Conservation (phyloP, 2,113 vertebrate genomes). For the Cololabis saira region DNA sequence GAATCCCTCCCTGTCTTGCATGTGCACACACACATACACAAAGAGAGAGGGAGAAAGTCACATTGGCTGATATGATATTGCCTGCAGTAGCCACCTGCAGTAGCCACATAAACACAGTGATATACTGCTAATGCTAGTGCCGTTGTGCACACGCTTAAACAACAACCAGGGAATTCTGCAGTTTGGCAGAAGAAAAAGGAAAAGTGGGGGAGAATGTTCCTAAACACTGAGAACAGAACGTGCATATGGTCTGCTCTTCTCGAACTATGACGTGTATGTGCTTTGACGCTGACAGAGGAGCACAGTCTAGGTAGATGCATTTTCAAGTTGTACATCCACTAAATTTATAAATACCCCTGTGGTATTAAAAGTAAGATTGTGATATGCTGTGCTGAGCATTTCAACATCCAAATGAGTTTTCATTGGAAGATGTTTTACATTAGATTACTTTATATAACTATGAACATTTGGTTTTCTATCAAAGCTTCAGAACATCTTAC, state of each 20-base stretch:
- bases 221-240: constrained; percentile 30
- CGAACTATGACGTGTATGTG: constrained; percentile 16
- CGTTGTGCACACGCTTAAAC: neutral
- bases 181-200: constrained; percentile 14
- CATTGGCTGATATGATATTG: neutral
- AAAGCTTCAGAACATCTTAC: too few species aligned
- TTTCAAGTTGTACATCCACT: constrained; percentile 43
- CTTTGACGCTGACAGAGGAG: constrained; percentile 18
- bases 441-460: too few species aligned
- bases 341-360: constrained; percentile 54
- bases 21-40: neutral
- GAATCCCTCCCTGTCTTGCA: constrained; percentile 4
- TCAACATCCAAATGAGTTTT: constrained; percentile 19
- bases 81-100: neutral
- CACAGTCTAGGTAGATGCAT: constrained; percentile 35
- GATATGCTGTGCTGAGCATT: constrained; percentile 29
- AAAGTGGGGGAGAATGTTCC: constrained; percentile 60
- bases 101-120: neutral
- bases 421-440: too few species aligned
- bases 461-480: too few species aligned
- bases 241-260: constrained; percentile 25
- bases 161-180: constrained; percentile 9
- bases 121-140: neutral
- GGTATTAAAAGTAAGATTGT: constrained; percentile 45
- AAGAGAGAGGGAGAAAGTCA: neutral